phyloP scores from a whole-genome alignment of 2,113 vertebrate genomes.

The Spilogale gracilis region DNA sequence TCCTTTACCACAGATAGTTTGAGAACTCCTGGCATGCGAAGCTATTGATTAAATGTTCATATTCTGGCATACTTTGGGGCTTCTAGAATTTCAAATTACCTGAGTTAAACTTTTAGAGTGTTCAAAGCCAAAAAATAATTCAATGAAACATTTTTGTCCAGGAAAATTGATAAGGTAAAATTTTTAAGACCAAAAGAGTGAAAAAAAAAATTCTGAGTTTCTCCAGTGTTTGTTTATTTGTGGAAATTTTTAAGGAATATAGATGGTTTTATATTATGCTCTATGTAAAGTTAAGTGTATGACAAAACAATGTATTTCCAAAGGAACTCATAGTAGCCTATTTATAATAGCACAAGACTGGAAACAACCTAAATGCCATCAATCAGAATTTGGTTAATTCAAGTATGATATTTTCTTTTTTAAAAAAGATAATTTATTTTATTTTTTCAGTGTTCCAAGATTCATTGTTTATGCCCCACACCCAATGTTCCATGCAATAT shows the following conservation, averaged over 20 bases:
- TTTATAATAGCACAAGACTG: background rate
- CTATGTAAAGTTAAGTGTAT: background rate
- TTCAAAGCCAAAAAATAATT: slow-evolving; percentile 31
- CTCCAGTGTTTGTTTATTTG: background rate
- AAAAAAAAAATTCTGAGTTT: slow-evolving; percentile 11
- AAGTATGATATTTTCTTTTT: background rate
- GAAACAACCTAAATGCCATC: background rate
- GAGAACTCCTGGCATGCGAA: background rate
- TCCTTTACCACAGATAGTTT: background rate
- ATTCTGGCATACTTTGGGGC: background rate
- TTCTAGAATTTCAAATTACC: slow-evolving; percentile 25
- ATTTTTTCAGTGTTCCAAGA: no score
- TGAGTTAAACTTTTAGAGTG: background rate
- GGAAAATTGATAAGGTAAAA: background rate
- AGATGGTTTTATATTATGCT: background rate
- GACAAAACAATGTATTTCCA: background rate
- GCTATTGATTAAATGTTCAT: background rate
- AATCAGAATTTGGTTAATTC: background rate
- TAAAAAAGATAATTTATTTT: no score
- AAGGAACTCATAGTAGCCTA: background rate
- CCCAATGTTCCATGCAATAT: no score
- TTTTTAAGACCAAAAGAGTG: background rate
- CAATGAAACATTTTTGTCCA: slow-evolving; percentile 25
- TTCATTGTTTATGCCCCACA: no score
- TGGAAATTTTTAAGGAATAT: background rate